Evolutionary conservation across 37 sponge, comb jelly and placozoan genomes (phyloP).

Genomic region (Ephydatia muelleri): DNA sequence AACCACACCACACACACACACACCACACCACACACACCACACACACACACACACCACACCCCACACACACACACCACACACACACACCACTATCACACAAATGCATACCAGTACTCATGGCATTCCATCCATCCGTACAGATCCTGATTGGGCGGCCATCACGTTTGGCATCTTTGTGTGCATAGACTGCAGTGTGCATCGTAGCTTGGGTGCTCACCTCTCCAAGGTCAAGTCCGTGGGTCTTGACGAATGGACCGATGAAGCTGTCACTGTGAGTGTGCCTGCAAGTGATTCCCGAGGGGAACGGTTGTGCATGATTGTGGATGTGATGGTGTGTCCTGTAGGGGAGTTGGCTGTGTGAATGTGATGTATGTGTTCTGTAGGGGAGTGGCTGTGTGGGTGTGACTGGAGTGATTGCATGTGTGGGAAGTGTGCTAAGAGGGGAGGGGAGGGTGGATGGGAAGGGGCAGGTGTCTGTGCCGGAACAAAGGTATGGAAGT

Average conservation of each 20-base stretch:
- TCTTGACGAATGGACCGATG: constrained; percentile 61
- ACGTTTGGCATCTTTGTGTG: constrained; percentile 76
- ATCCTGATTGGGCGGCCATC: constrained; percentile 73
- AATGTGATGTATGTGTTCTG: neutral
- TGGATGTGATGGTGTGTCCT: neutral
- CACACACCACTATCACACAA: neutral
- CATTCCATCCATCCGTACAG: constrained; percentile 17
- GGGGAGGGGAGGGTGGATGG: neutral
- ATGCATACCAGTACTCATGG: neutral
- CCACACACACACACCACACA: too few relatives aligned
- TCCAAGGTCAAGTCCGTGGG: constrained; percentile 60
- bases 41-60: too few relatives aligned
- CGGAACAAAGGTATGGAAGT: neutral
- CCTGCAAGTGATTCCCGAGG: neutral
- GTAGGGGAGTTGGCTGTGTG: neutral
- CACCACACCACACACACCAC: too few relatives aligned
- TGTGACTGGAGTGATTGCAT: neutral
- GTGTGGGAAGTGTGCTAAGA: neutral
- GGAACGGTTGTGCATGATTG: too few relatives aligned
- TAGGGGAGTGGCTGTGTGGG: neutral
- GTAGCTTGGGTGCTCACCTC: constrained; percentile 67
- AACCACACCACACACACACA: too few relatives aligned
- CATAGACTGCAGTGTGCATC: constrained; percentile 77
- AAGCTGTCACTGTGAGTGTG: constrained; percentile 47
- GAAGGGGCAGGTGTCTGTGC: neutral